Percentiles rank a stretch among this genome's conserved stretches.
phyloP scores from a whole-genome alignment of 2,113 vertebrate species.

The Turnix velox region DNA sequence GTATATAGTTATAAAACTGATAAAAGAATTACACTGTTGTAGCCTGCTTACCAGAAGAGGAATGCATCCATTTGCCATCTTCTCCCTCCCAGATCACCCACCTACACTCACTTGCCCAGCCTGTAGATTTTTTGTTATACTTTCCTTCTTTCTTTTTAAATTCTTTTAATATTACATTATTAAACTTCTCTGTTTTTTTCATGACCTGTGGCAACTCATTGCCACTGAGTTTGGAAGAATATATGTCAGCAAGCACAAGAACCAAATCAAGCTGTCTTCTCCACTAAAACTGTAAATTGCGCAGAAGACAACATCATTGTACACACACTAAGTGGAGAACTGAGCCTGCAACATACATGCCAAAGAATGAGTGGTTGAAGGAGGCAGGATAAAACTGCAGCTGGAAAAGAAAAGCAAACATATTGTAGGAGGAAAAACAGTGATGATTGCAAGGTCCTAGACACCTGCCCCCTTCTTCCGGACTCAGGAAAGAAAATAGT shows the following conservation, averaged over 20 bases:
- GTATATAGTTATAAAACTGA: background rate
- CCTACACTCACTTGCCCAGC: background rate
- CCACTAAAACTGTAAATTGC: background rate
- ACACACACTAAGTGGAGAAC: background rate
- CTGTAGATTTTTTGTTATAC: background rate
- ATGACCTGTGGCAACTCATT: background rate
- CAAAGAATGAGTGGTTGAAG: background rate
- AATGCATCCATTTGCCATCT: background rate
- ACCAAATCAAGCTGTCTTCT: background rate
- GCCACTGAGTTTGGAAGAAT: background rate
- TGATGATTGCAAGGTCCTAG: constrained; percentile 47
- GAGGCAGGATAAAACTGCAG: constrained; percentile 38
- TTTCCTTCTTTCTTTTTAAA: background rate
- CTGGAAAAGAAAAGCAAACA: constrained; percentile 64
- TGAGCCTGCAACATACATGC: background rate
- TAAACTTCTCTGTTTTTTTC: background rate
- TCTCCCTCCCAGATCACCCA: background rate
- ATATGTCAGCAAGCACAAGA: background rate
- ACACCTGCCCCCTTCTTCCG: constrained; percentile 57
- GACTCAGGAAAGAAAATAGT: constrained; percentile 67
- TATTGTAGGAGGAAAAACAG: constrained; percentile 38
- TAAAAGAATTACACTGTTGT: background rate
- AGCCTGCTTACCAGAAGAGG: background rate
- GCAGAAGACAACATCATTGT: background rate
- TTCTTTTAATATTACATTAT: background rate